phyloP scores from a whole-genome alignment of 2,888 invertebrate species.

The Caenorhabditis macrosperma region DNA sequence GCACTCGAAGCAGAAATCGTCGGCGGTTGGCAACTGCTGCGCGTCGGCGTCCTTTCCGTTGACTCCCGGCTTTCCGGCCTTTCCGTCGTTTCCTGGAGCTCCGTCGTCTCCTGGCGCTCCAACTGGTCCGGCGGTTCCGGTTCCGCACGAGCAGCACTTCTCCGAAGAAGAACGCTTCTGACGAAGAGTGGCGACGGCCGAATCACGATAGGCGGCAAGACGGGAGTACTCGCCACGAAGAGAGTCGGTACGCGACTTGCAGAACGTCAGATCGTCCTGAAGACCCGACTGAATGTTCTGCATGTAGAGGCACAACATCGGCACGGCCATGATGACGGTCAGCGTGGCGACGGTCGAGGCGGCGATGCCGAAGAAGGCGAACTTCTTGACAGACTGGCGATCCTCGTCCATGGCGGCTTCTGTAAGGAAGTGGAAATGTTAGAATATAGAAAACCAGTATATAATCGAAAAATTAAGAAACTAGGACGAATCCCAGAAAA shows the following conservation, averaged over 20 bases:
- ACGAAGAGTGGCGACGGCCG: constrained; percentile 43
- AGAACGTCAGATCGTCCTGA: constrained; percentile 77
- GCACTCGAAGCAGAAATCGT: constrained; percentile 68
- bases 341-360: constrained; percentile 75
- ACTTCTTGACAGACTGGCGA: constrained; percentile 69
- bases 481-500: too few relatives aligned
- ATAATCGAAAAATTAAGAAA: too few relatives aligned
- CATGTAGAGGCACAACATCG: constrained; percentile 79
- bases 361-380: constrained; percentile 76
- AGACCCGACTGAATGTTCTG: constrained; percentile 78
- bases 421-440: constrained; percentile 2
- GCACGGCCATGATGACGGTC: constrained; percentile 77
- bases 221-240: constrained; percentile 74
- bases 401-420: constrained; percentile 66
- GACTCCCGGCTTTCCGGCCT: constrained; percentile 61
- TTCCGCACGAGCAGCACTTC: constrained; percentile 71
- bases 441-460: background rate
- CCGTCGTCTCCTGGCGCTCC: constrained; percentile 64
- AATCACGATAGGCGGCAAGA: constrained; percentile 55
- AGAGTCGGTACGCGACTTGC: constrained; percentile 73
- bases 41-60: constrained; percentile 57
- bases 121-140: constrained; percentile 65
- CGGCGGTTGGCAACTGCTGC: constrained; percentile 52
- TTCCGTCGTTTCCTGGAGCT: constrained; percentile 56
- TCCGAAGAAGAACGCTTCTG: constrained; percentile 48